Conservation (phyloP, 2,888 invertebrate genomes). For the Morinoia aosen region DNA sequence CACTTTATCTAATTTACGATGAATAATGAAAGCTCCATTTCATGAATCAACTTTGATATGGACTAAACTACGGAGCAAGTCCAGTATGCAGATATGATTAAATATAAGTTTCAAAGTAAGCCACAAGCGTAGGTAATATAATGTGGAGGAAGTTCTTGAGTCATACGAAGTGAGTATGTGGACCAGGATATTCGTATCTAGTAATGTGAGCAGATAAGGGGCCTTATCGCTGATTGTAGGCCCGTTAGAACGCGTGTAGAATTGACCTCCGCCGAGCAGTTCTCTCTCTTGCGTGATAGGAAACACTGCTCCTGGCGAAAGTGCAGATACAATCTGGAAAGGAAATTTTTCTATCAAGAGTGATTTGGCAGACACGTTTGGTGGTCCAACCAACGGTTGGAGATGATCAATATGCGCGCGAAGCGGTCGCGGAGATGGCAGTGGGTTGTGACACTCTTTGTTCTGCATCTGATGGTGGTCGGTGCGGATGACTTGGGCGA, state of each 20-base stretch:
- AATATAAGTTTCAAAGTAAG: not conserved
- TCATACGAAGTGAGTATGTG: not conserved
- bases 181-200: constrained; percentile 50
- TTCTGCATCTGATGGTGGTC: not conserved
- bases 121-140: not conserved
- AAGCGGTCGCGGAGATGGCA: not conserved
- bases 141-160: constrained; percentile 36
- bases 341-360: not conserved
- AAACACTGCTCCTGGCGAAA: not conserved
- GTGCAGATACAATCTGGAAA: not conserved
- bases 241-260: not conserved
- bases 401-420: constrained; percentile 5
- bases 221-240: not conserved
- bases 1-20: not conserved
- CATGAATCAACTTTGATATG: not conserved
- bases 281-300: not conserved
- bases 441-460: not conserved
- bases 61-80: not conserved
- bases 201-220: not conserved
- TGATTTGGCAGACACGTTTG: not conserved
- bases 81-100: not conserved
- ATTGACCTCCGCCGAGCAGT: not conserved
- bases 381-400: not conserved
- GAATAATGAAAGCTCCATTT: not conserved
- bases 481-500: constrained; percentile 6